Evolutionary conservation across 2,113 vertebrate species (phyloP).

Genomic region (Cinclus mexicanus): DNA sequence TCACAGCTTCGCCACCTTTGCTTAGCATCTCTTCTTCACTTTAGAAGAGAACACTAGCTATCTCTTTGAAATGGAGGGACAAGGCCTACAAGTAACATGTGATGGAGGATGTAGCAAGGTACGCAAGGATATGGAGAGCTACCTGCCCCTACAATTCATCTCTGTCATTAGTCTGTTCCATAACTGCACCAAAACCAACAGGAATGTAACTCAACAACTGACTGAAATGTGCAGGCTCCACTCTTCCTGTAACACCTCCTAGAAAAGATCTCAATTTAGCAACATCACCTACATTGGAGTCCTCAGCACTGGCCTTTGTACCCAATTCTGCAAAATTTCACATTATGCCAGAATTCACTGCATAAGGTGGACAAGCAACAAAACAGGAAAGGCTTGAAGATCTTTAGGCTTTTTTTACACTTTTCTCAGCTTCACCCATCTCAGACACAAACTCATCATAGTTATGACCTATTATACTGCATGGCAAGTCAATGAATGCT

Average conservation of each 20-base stretch:
- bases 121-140: background rate
- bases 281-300: background rate
- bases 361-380: fast-evolving
- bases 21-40: background rate
- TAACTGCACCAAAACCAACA: background rate
- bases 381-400: background rate
- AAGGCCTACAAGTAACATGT: fast-evolving
- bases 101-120: background rate
- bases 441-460: background rate
- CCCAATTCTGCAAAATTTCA: background rate
- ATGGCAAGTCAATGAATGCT: fast-evolving
- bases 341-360: background rate
- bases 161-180: background rate
- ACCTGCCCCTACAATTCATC: background rate
- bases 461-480: background rate
- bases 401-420: background rate
- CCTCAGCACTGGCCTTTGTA: background rate
- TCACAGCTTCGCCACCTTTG: background rate
- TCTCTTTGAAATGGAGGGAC: background rate
- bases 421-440: background rate
- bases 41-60: background rate
- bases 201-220: background rate
- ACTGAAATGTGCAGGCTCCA: background rate
- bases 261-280: background rate
- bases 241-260: background rate